phyloP scores from a whole-genome alignment of 2,113 vertebrate genomes.

The Psittacara wagleri region DNA sequence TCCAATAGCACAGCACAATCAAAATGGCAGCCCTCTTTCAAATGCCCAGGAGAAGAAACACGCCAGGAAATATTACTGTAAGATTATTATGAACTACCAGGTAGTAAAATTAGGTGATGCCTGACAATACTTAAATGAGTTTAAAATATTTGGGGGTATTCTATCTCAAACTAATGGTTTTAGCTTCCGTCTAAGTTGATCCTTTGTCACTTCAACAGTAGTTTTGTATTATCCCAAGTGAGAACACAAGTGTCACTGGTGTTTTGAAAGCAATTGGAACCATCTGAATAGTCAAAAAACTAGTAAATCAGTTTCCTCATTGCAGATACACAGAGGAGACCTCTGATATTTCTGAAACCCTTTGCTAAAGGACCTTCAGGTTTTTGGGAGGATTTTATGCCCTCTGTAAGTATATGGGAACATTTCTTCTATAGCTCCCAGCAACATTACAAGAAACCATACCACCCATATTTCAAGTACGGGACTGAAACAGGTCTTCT shows the following conservation, averaged over 20 bases:
- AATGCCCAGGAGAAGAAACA: background rate
- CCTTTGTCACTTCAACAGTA: background rate
- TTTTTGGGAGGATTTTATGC: background rate
- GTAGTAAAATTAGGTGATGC: background rate
- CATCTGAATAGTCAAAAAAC: background rate
- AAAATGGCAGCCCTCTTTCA: background rate
- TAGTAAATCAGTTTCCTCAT: background rate
- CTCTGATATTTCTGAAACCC: background rate
- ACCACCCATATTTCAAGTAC: background rate
- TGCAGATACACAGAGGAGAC: background rate
- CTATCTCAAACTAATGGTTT: background rate
- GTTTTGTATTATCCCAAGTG: background rate
- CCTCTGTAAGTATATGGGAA: background rate
- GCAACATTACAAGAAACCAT: background rate
- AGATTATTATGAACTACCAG: background rate
- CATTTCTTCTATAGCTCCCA: background rate
- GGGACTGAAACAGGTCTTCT: background rate
- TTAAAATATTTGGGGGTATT: rapidly evolving
- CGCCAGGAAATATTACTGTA: background rate
- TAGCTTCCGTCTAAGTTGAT: background rate
- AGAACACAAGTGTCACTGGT: background rate
- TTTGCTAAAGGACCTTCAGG: background rate
- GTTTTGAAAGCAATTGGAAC: background rate
- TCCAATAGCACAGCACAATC: background rate
- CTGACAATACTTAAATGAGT: background rate